Base-by-base conservation (phyloP, 2,113 vertebrate genomes). In the Macrotus californicus region DNA sequence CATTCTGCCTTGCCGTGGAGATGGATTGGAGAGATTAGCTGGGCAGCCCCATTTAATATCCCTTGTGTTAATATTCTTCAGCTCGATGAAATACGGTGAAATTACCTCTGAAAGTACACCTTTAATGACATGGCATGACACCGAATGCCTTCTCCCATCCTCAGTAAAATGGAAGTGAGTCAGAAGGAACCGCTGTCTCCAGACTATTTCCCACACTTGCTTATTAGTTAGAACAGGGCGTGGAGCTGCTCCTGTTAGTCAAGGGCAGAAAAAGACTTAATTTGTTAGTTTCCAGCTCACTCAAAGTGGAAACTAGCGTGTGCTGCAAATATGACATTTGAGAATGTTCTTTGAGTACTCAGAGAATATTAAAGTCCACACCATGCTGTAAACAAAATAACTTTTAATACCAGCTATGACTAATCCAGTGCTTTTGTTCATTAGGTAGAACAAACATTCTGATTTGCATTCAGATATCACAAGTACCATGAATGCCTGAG, bases 341-440 rank as follows among this genome's bases (percentile, higher is more conserved):
- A 91, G 93, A 93, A n/a, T 95, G 95, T 97, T 97, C 92, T 96
- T 96, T 97, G 95, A 76, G 90, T 97, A 72, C 67, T 96, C 34
- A 18, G 22, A 97, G 89, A 85, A 94, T 79, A 5, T 93, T 95
- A 87, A 85, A 95, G 34, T 69, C 89, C 93, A 87, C 94, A 6
- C 12, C 56, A 77, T 76, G 73, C 76, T 86, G 95, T 98, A 98
- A 98, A 98, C 96, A 98, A 98, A 96, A 5, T 96, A 98, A 91
- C 39, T 97, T 97, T 97, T 41, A 80, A 97, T 95, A 95, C 66
- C 81, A 97, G 69, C 96, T 98, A 91, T 98, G 97, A 98, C 97
- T 97, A 98, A 98, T 98, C 95, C 97, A 92, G 96, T 94, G 82
- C 56, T 97, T 97, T 97, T 97, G 96, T 97, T 98, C 96, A 97